phyloP scores from a whole-genome alignment of 2,113 vertebrate genomes.

The Hassar affinis region DNA sequence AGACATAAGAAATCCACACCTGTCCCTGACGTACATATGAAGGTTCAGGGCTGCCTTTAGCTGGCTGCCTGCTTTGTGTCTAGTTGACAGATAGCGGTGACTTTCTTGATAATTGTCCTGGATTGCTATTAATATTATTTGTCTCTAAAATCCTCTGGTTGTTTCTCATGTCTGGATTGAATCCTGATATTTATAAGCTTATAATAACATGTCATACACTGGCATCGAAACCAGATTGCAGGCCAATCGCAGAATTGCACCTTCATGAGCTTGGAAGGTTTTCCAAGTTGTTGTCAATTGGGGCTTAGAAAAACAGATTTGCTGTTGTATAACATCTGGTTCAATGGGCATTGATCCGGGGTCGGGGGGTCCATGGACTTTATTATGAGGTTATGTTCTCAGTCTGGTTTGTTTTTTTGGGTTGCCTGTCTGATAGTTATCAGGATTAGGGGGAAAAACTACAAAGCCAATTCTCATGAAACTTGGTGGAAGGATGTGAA shows the following conservation, averaged over 20 bases:
- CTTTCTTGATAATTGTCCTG: not conserved
- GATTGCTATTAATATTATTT: not conserved
- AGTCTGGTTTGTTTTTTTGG: no score
- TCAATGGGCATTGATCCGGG: not conserved
- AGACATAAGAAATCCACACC: slow-evolving; percentile 15
- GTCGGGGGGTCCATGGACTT: no score
- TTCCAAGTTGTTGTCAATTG: not conserved
- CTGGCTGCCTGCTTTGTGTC: slow-evolving; percentile 6
- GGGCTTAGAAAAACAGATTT: not conserved
- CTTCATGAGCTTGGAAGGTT: not conserved
- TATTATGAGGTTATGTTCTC: no score
- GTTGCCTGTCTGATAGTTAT: no score
- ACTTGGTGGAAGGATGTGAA: no score
- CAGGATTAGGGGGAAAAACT: no score
- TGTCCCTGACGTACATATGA: slow-evolving; percentile 12
- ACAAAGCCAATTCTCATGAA: no score
- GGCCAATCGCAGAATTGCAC: not conserved
- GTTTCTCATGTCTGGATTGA: not conserved
- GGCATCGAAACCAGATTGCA: not conserved
- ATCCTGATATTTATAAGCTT: not conserved
- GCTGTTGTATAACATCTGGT: not conserved
- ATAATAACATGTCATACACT: not conserved
- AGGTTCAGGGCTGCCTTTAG: not conserved
- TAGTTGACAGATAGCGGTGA: not conserved
- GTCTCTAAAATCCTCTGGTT: not conserved